Conservation (phyloP, 2,797 vertebrate genomes). For the Chromis chromis region DNA sequence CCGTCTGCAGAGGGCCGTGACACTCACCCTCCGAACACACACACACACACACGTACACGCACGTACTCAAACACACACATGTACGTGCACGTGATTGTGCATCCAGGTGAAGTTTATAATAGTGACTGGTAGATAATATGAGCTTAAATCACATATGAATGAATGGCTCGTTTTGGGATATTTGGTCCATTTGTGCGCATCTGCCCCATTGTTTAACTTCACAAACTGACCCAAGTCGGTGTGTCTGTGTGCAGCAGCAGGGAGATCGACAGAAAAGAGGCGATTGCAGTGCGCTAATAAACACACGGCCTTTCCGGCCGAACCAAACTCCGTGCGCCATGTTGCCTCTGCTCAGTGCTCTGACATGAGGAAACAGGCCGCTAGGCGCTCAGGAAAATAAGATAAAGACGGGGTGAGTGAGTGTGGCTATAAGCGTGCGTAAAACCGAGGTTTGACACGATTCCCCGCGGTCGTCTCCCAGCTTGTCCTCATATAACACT, state of each 20-base stretch:
- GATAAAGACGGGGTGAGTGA: slow-evolving; percentile 2
- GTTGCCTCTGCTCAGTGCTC: slow-evolving; percentile 67
- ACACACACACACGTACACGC: slow-evolving; percentile 18
- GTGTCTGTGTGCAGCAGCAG: not conserved
- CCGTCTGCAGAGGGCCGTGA: slow-evolving; percentile 82
- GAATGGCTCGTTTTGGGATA: not conserved
- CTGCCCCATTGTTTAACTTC: not conserved
- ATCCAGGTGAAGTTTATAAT: slow-evolving; percentile 70
- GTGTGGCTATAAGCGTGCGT: not conserved
- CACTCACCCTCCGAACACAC: slow-evolving; percentile 68
- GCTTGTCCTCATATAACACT: not conserved
- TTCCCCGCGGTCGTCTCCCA: not conserved
- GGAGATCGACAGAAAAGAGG: slow-evolving; percentile 16
- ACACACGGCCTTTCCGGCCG: slow-evolving; percentile 69
- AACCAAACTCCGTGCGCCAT: slow-evolving; percentile 74
- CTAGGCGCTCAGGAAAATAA: slow-evolving; percentile 50
- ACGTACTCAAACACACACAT: slow-evolving; percentile 17
- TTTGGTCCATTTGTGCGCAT: not conserved
- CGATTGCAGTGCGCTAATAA: slow-evolving; percentile 35
- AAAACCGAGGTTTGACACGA: not conserved
- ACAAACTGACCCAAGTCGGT: not conserved
- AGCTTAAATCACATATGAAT: not conserved
- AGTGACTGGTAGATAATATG: not conserved
- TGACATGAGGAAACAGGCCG: slow-evolving; percentile 77
- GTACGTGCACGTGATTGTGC: slow-evolving; percentile 9